Base-by-base conservation (phyloP, 2,888 invertebrate species). In the Chloromyia formosa region DNA sequence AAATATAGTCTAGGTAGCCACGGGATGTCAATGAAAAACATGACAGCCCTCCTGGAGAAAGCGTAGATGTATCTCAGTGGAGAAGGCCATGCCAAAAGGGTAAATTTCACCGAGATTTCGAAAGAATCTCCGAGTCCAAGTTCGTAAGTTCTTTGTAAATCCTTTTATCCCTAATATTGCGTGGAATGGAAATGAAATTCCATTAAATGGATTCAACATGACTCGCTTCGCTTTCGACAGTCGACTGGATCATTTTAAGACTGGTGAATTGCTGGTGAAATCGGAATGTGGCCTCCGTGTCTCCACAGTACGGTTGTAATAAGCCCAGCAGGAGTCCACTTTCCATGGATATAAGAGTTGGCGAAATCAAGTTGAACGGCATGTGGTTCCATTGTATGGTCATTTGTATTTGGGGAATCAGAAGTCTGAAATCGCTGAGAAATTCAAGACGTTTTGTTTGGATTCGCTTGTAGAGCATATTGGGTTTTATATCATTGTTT, bases 141-240 rank as follows among this genome's bases (percentile, higher is more conserved):
- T 40, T 18, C 53, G 18, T n/a, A 54, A 69, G 27, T 14, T 69
- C 54, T 20, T 22, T 35, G 54, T 61, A 74, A 74, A 74, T 74
- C 74, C 64, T 64, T 74, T 74, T 64, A 74, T 74, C 74, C 74
- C 61, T 74, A n/a, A 54, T 71, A 71, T 74, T 74, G 54, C 64
- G n/a, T n/a, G n/a, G n/a, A 64, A 45, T 35, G 54, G 56, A 74
- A 64, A 74, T 74, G 74, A 64, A 74, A 74, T 64, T 74, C 74
- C 74, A 23, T 49, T 64, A 74, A 74, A 74, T 64, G 74, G 64
- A 62, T 64, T 74, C 74, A 54, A 61, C 16, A 74, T 45, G 27
- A 20, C 71, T 71, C 42, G 58, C 71, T 54, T n/a, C 23, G 14
- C 14, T 60, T 60, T 35, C 49, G 12, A n/a, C 4, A 49, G 12